phyloP scores from a whole-genome alignment of 2,113 vertebrate species.

The Psophia crepitans region DNA sequence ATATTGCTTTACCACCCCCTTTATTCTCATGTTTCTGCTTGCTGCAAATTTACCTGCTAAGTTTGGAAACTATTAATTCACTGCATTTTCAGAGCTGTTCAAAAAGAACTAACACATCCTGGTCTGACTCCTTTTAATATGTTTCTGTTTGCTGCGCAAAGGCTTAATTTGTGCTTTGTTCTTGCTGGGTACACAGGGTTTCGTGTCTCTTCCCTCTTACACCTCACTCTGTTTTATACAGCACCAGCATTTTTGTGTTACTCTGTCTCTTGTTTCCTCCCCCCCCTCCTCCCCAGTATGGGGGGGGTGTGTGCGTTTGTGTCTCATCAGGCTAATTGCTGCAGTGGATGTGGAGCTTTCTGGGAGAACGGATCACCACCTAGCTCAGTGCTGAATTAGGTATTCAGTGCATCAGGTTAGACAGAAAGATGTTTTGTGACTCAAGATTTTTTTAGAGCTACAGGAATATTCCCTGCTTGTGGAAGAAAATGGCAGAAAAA shows the following conservation, averaged over 20 bases:
- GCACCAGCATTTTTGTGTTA: not conserved
- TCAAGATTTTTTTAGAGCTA: not conserved
- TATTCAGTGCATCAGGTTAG: not conserved
- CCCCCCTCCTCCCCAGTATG: not conserved
- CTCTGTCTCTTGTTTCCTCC: not conserved
- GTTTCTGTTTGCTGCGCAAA: not conserved
- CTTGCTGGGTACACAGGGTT: not conserved
- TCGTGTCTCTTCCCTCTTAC: not conserved
- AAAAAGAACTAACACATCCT: not conserved
- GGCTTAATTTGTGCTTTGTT: not conserved
- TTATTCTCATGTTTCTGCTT: slow-evolving; percentile 50
- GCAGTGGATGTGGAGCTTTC: not conserved
- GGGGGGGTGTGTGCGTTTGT: not conserved
- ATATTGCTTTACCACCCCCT: slow-evolving; percentile 49
- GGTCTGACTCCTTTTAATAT: not conserved
- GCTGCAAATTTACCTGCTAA: slow-evolving; percentile 41
- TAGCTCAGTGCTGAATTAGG: not conserved
- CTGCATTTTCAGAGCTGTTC: not conserved
- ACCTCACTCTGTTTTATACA: not conserved
- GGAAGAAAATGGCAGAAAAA: not conserved
- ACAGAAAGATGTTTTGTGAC: not conserved
- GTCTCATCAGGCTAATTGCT: not conserved
- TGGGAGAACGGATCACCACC: not conserved
- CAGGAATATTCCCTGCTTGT: not conserved
- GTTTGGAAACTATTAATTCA: slow-evolving; percentile 43